Conservation (phyloP, 2,888 invertebrate genomes). For the Torymus aiolomorphi region DNA sequence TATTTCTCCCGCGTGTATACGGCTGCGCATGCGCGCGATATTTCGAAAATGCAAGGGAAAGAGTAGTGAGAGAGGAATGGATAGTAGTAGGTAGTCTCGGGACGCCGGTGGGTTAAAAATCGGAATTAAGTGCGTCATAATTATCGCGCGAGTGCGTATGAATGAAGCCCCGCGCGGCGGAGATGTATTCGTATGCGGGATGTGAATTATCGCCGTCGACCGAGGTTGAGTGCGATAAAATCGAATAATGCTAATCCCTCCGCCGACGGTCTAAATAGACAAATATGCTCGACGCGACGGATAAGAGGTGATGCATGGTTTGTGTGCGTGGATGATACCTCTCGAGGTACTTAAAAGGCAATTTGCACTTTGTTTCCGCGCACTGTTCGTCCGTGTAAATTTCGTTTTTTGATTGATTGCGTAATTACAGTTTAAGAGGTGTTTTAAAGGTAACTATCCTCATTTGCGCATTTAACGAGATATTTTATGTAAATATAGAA, state of each 20-base stretch:
- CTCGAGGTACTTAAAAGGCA: no score
- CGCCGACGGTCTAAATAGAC: slow-evolving; percentile 16
- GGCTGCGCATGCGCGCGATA: background rate
- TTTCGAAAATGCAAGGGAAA: slow-evolving; percentile 11
- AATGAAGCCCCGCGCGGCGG: slow-evolving; percentile 11
- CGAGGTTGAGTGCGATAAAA: slow-evolving; percentile 18
- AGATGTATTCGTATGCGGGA: background rate
- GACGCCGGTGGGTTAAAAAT: slow-evolving; percentile 19
- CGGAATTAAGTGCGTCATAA: slow-evolving; percentile 43
- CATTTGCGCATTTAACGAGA: no score
- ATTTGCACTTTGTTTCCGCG: no score
- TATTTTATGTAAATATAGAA: no score
- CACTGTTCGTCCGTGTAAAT: no score
- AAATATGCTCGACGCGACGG: slow-evolving; percentile 24
- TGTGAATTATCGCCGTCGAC: slow-evolving; percentile 17
- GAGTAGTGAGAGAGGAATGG: background rate
- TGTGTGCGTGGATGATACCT: background rate
- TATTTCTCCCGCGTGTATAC: slow-evolving; percentile 29
- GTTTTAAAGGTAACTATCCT: no score
- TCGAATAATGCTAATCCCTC: slow-evolving; percentile 25
- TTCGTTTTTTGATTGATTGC: no score
- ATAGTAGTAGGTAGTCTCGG: background rate
- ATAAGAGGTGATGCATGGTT: slow-evolving; percentile 22
- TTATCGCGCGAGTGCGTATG: slow-evolving; percentile 23
- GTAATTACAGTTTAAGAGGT: no score